Conservation (phyloP, 2,888 invertebrate species). For the Thymelicus lineola region DNA sequence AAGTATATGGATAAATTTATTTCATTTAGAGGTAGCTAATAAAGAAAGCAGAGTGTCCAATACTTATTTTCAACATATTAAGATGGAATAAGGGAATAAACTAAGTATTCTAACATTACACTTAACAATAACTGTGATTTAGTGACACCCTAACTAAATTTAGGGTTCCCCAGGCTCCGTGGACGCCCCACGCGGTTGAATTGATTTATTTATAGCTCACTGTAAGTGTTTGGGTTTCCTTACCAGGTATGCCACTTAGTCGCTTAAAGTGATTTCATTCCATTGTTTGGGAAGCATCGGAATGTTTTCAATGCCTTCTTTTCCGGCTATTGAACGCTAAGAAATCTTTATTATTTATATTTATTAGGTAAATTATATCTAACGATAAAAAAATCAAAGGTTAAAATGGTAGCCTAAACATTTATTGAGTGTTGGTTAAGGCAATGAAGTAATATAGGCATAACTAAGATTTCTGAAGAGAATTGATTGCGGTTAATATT, state of each 20-base stretch:
- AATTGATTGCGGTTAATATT: too few relatives aligned
- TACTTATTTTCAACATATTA: conserved; percentile 10
- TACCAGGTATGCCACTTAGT: conserved; percentile 64
- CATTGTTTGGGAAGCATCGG: conserved; percentile 27
- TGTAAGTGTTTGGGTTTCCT: conserved; percentile 55
- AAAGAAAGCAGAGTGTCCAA: background rate
- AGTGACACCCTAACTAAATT: conserved; percentile 69
- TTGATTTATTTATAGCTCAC: conserved; percentile 75
- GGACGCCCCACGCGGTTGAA: conserved; percentile 74
- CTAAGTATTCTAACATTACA: conserved; percentile 55
- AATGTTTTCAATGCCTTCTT: background rate
- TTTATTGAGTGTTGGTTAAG: too few relatives aligned
- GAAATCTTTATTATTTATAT: too few relatives aligned
- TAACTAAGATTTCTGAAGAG: too few relatives aligned
- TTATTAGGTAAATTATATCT: too few relatives aligned
- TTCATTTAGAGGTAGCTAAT: background rate
- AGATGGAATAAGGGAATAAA: conserved; percentile 37
- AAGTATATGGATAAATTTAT: conserved; percentile 1
- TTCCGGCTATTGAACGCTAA: background rate
- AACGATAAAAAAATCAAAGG: too few relatives aligned
- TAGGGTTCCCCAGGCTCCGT: conserved; percentile 72
- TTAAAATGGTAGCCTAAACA: too few relatives aligned
- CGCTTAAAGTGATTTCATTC: conserved; percentile 56
- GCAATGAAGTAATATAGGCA: too few relatives aligned
- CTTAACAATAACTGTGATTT: conserved; percentile 77